Percentiles rank a stretch among this genome's conserved stretches.
Evolutionary conservation across 1,140 invertebrate genomes (phyloP).

Genomic region (Danaus plexippus): DNA sequence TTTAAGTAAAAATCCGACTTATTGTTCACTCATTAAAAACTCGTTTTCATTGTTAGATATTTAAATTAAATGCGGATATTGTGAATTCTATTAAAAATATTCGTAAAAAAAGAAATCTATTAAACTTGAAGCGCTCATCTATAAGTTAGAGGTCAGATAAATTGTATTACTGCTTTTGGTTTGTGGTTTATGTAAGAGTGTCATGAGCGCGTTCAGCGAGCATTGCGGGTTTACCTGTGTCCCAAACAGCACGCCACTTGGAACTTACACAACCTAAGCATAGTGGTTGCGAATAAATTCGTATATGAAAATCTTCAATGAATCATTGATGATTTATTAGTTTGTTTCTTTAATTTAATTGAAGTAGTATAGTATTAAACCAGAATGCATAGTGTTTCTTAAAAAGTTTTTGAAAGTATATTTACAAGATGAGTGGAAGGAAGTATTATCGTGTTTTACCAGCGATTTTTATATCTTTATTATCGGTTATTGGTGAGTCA

Average conservation of each 20-base stretch:
- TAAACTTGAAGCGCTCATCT: slow-evolving; percentile 1
- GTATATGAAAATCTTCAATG: slow-evolving; percentile 20
- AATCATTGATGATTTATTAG: slow-evolving; percentile 9
- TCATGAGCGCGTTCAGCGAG: slow-evolving; percentile 20
- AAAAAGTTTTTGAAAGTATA: slow-evolving; percentile 17
- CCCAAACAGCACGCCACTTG: slow-evolving; percentile 47
- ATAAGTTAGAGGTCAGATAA: slow-evolving; percentile 10
- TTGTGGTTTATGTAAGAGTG: slow-evolving; percentile 1
- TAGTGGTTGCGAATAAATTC: slow-evolving; percentile 20
- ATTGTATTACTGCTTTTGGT: slow-evolving; percentile 13
- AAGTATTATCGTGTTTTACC: slow-evolving; percentile 31
- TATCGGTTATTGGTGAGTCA: slow-evolving; percentile 41
- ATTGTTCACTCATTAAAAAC: too few species aligned
- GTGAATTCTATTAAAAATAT: too few species aligned
- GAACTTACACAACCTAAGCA: slow-evolving; percentile 29
- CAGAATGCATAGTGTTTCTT: slow-evolving; percentile 42
- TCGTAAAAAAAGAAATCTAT: too few species aligned
- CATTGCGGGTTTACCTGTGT: slow-evolving; percentile 56
- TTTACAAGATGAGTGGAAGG: slow-evolving; percentile 37
- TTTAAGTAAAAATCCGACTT: too few species aligned
- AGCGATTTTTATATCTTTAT: slow-evolving; percentile 33
- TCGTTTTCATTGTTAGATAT: too few species aligned
- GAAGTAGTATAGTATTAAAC: slow-evolving; percentile 10
- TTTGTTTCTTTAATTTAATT: slow-evolving; percentile 10
- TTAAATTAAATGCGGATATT: too few species aligned